phyloP scores from a whole-genome alignment of 2,888 invertebrate genomes.

The Allacma fusca region DNA sequence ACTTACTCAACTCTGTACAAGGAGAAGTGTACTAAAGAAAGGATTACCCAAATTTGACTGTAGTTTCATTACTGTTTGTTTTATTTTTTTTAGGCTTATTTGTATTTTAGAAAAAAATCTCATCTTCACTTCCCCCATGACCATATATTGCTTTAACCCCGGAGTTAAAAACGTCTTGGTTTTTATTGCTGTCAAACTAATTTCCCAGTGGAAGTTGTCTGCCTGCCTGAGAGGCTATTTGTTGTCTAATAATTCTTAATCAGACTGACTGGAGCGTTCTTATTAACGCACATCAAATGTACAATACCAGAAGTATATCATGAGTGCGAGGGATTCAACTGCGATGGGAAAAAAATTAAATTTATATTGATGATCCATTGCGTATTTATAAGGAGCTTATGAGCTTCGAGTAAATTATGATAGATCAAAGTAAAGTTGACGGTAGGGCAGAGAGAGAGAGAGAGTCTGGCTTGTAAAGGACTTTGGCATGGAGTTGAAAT shows the following conservation, averaged over 20 bases:
- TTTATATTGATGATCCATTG: not conserved
- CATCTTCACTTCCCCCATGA: not conserved
- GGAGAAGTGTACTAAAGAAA: no score
- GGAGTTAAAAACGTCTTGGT: not conserved
- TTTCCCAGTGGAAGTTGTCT: not conserved
- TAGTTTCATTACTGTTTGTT: constrained; percentile 16
- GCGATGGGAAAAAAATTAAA: not conserved
- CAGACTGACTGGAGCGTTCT: not conserved
- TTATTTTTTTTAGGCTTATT: constrained; percentile 16
- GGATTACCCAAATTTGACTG: not conserved
- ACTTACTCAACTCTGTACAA: no score
- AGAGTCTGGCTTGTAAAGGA: not conserved
- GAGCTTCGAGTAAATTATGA: not conserved
- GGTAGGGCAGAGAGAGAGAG: not conserved
- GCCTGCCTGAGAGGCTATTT: not conserved
- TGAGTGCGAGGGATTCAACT: not conserved
- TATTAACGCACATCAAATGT: not conserved
- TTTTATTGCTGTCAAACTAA: constrained; percentile 9
- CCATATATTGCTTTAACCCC: constrained; percentile 11
- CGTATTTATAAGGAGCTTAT: not conserved
- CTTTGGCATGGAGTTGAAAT: no score
- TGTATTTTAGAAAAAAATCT: not conserved
- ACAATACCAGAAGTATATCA: not conserved
- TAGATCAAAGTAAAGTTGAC: not conserved
- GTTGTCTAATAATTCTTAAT: constrained; percentile 20